These are phyloP conservation scores for Caenorhabditis sulstoni DNA, from an alignment of 2,888 invertebrate species.

Conservation along the genomic window DNA sequence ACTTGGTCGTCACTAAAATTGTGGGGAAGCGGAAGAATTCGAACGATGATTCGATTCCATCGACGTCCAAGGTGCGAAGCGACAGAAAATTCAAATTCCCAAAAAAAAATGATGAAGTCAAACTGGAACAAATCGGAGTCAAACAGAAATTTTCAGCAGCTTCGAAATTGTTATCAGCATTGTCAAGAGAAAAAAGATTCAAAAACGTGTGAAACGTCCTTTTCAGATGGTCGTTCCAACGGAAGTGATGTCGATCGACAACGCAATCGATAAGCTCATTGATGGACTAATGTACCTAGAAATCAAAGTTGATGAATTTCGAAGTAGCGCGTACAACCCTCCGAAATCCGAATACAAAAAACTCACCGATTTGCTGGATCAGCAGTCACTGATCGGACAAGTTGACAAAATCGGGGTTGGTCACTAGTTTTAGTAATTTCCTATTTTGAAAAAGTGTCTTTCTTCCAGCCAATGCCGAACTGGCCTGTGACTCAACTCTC, in stretches of 20 bases:
- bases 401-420: slow-evolving; percentile 58
- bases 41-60: slow-evolving; percentile 33
- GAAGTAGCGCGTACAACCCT: slow-evolving; percentile 62
- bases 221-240: slow-evolving; percentile 35
- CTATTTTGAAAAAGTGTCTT: not conserved
- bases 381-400: slow-evolving; percentile 39
- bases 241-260: slow-evolving; percentile 41
- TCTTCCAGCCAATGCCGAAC: slow-evolving; percentile 59
- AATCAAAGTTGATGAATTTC: slow-evolving; percentile 63
- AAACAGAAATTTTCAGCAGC: too few species aligned
- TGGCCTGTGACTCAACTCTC: slow-evolving; percentile 46
- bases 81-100: too few species aligned
- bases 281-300: slow-evolving; percentile 67
- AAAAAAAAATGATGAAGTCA: slow-evolving; percentile 22
- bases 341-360: slow-evolving; percentile 26
- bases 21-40: slow-evolving; percentile 48
- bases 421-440: not conserved
- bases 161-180: too few species aligned
- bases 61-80: slow-evolving; percentile 45
- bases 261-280: slow-evolving; percentile 49
- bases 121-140: too few species aligned
- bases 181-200: too few species aligned
- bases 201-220: too few species aligned
- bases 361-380: slow-evolving; percentile 23
- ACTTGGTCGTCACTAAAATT: slow-evolving; percentile 45